Evolutionary conservation across 2,888 invertebrate species (phyloP), one percentile per base, ranked within the genome.

Genomic region (Eilema sororculum): DNA sequence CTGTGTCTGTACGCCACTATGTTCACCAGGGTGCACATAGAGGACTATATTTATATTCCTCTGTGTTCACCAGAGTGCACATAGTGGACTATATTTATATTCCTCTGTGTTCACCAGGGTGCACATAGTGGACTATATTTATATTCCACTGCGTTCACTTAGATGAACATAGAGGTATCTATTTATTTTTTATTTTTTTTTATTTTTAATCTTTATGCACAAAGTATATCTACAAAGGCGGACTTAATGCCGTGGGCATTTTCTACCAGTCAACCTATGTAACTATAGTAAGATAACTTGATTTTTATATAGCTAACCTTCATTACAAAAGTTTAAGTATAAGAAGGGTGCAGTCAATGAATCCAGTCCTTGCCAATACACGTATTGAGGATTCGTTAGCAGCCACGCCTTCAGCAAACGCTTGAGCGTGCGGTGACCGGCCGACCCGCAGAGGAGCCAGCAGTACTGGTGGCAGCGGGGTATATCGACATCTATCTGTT

Each of bases 341-440:
- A 99, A 95, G 95, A 99, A 99, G 0, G 99, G 99, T 0, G 99
- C 99, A 68, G 99, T 99, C 22, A 99, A 95, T 0, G 99, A 99
- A 93, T 99, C 99, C 69, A 99, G 94, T 0, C 99, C 99, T 94
- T 99, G 99, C 99, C 99, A 99, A 92, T 99, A 99, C 1, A 99
- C 99, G 86, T 99, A 99, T 86, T 99, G 97, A 0, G 98, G 97
- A 95, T 99, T 98, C 72, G 98, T 97, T 13, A 98, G 96, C 4
- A 99, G 97, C 99, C 99, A 99, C 0, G 99, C 99, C 92, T 99
- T 99, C 1, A 99, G 95, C 72, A 99, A 96, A 64, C 99, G 96
- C 90, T 99, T 98, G 74, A 99, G 96, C 86, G 99, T 98, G 68
- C 96, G 96, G 88, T 99, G 99, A 0, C 99, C 99, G 68, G 98